These are phyloP conservation scores for Bradypodion pumilum DNA, from an alignment of 2,797 vertebrate species.

Conservation along the genomic window DNA sequence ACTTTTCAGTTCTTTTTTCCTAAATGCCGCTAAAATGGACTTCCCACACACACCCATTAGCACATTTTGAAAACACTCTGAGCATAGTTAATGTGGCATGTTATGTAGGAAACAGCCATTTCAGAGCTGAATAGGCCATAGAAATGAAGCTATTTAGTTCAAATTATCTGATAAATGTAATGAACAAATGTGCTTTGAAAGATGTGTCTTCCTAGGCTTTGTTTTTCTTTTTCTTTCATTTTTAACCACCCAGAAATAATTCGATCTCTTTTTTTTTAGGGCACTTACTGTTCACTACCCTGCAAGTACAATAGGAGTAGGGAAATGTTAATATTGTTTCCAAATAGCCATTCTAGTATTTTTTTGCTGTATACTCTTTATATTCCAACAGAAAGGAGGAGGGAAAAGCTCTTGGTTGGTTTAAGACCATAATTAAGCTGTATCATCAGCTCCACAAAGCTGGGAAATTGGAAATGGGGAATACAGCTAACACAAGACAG, in stretches of 20 bases:
- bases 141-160: constrained; percentile 26
- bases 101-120: constrained; percentile 5
- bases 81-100: neutral
- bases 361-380: neutral
- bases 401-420: too few relatives aligned
- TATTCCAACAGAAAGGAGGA: neutral
- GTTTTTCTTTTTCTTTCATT: neutral
- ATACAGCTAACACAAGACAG: neutral
- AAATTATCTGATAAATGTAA: constrained; percentile 7
- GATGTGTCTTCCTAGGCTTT: neutral
- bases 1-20: neutral
- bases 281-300: neutral
- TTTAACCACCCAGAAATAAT: neutral
- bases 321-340: neutral
- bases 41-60: neutral
- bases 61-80: neutral
- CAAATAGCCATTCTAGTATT: too few relatives aligned
- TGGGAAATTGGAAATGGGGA: neutral
- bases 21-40: neutral
- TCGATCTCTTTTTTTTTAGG: neutral
- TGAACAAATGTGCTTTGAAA: constrained; percentile 9
- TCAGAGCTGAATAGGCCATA: constrained; percentile 16
- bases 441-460: neutral
- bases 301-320: neutral
- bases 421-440: neutral